phyloP scores from a whole-genome alignment of 2,113 vertebrate genomes.

The Cepphus grylle region DNA sequence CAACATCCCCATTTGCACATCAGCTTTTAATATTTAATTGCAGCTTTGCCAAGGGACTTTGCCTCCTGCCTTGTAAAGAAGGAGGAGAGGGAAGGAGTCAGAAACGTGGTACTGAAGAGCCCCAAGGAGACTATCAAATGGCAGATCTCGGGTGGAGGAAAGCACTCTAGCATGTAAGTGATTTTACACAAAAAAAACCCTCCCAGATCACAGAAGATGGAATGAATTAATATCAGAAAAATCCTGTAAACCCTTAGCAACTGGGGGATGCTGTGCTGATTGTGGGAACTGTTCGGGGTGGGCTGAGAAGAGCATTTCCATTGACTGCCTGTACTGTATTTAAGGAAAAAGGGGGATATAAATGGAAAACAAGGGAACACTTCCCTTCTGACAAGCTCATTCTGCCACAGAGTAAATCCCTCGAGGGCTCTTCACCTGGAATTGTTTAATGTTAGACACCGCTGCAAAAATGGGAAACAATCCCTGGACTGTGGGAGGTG shows the following conservation, averaged over 20 bases:
- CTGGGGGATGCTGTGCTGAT: neutral
- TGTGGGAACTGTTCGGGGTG: constrained; percentile 33
- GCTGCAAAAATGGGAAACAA: neutral
- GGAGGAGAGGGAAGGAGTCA: neutral
- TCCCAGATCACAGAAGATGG: constrained; percentile 19
- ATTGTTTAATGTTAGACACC: constrained; percentile 15
- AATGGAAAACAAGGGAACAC: neutral
- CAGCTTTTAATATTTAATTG: constrained; percentile 69
- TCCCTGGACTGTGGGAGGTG: neutral
- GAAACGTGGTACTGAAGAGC: neutral
- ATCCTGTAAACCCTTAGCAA: neutral
- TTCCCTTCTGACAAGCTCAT: neutral
- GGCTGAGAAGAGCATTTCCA: neutral
- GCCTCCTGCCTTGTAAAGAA: neutral
- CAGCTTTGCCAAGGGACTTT: constrained; percentile 53
- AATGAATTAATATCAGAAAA: constrained; percentile 43
- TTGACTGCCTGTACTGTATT: neutral
- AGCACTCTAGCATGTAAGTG: constrained; percentile 53
- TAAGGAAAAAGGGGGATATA: neutral
- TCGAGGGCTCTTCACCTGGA: neutral
- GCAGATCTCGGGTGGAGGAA: constrained; percentile 18
- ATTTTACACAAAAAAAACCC: constrained; percentile 33
- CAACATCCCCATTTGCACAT: neutral
- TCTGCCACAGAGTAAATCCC: neutral
- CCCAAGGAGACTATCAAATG: constrained; percentile 43